phyloP scores from a whole-genome alignment of 2,113 vertebrate genomes.

The Siniperca chuatsi region DNA sequence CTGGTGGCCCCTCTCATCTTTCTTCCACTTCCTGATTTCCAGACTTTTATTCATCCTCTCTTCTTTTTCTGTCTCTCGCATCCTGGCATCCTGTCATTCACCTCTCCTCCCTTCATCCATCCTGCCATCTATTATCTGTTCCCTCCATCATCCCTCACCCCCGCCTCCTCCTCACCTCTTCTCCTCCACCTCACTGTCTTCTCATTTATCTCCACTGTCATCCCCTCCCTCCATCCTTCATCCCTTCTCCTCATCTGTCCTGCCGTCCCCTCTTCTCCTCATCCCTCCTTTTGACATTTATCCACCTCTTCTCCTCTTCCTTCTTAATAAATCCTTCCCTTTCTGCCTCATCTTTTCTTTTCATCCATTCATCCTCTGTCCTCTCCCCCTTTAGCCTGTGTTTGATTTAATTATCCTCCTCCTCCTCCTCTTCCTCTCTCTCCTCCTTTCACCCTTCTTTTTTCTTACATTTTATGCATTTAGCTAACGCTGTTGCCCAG shows the following conservation, averaged over 20 bases:
- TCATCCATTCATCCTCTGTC: neutral
- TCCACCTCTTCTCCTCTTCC: neutral
- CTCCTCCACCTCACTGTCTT: neutral
- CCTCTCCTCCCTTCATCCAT: conserved; percentile 4
- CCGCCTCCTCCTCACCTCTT: neutral
- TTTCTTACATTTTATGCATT: neutral
- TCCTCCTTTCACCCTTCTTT: neutral
- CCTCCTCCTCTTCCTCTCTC: neutral
- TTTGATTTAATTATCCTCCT: conserved; percentile 35
- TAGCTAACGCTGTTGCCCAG: neutral
- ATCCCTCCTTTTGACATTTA: conserved; percentile 15
- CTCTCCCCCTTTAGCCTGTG: neutral
- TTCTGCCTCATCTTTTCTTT: neutral
- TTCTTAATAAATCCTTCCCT: neutral
- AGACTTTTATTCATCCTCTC: neutral
- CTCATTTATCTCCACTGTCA: conserved; percentile 17
- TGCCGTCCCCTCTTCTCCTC: neutral
- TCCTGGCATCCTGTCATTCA: conserved; percentile 5
- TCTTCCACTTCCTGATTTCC: neutral
- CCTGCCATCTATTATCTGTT: neutral
- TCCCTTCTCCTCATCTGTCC: neutral
- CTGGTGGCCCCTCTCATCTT: neutral
- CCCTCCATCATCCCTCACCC: neutral
- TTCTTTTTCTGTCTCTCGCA: neutral
- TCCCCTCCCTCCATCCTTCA: conserved; percentile 27